Evolutionary conservation across 1,140 invertebrate species (phyloP).

Genomic region (Grapholita molesta): DNA sequence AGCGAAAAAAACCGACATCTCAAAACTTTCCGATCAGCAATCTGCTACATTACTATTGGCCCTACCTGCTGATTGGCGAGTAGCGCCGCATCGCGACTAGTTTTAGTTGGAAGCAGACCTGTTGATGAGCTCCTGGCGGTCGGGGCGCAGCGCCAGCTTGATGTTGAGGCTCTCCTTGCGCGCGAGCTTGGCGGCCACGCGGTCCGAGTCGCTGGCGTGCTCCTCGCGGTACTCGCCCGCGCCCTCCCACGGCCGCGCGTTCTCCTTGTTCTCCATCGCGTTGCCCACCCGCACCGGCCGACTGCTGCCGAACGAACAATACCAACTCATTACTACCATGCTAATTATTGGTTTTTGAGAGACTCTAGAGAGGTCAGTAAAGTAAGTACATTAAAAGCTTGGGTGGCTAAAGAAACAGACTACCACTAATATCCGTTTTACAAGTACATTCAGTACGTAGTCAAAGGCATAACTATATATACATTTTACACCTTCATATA

Average conservation of each 20-base stretch:
- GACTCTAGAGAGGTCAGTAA: background rate
- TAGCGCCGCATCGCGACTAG: too few relatives aligned
- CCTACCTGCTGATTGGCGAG: too few relatives aligned
- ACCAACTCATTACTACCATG: background rate
- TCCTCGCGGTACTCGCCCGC: slow-evolving; percentile 89
- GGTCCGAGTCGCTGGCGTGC: slow-evolving; percentile 74
- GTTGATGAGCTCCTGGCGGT: slow-evolving; percentile 96
- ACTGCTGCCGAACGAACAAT: slow-evolving; percentile 76
- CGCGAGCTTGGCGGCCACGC: slow-evolving; percentile 93
- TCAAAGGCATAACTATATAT: too few relatives aligned
- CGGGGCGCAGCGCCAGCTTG: slow-evolving; percentile 94
- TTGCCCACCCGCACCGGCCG: slow-evolving; percentile 88
- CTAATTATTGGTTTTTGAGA: too few relatives aligned
- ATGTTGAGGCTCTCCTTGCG: slow-evolving; percentile 97
- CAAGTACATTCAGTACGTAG: too few relatives aligned
- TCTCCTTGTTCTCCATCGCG: slow-evolving; percentile 91
- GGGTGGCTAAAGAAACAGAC: background rate
- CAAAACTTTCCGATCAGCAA: too few relatives aligned
- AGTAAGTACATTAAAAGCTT: background rate
- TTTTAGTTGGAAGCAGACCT: slow-evolving; percentile 45
- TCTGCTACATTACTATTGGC: too few relatives aligned
- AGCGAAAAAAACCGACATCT: too few relatives aligned
- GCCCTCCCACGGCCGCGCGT: slow-evolving; percentile 88
- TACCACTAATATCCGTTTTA: too few relatives aligned
- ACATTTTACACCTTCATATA: too few relatives aligned